Base-by-base conservation (phyloP, 2,888 invertebrate genomes). In the Cartodere bifasciata region DNA sequence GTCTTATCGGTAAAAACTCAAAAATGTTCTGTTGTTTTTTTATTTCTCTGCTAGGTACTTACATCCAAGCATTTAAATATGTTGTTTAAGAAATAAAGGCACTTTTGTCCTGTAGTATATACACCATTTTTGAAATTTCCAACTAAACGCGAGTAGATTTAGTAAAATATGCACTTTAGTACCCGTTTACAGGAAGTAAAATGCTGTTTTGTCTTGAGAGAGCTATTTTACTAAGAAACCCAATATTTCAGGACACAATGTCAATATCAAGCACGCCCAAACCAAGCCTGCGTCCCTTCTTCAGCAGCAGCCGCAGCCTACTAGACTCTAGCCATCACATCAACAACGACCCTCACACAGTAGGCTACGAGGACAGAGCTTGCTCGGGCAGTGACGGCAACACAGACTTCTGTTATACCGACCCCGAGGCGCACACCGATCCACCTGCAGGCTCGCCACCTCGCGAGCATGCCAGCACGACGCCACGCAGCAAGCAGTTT, bases 231-330 rank as follows among this genome's bases (percentile, higher is more conserved):
- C n/a, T n/a, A n/a, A n/a, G n/a, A n/a, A n/a, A n/a, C n/a, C n/a
- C n/a, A n/a, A n/a, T n/a, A n/a, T n/a, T 11, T 23, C 24, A 23
- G 11, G 95, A 95, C 61, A 92, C 90, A 29, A 82, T 95, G 70
- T 92, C 91, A 55, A 88, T 95, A 52, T 86, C 88, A 40, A 95
- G 94, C 44, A 94, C 94, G 25, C 95, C 95, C 11, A 95, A 95
- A 59, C 95, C 95, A 25, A 90, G 90, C 44, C 67, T 97, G 41
- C 68, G 91, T 52, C 94, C 94, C 3, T 94, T 94, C 65, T 94
- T 94, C 65, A 87, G 90, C 53, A 87, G 87, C 59, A 86, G 86
- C 44, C 68, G 83, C 42, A 85, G 83, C 44, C 73, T 87, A 45
- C 51, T 66, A 13, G 66, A 61, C 38, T 50, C 50, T 25, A 55